These are phyloP conservation scores for Pseudocheirus occidentalis DNA, from an alignment of 2,797 vertebrate species.

Conservation along the genomic window DNA sequence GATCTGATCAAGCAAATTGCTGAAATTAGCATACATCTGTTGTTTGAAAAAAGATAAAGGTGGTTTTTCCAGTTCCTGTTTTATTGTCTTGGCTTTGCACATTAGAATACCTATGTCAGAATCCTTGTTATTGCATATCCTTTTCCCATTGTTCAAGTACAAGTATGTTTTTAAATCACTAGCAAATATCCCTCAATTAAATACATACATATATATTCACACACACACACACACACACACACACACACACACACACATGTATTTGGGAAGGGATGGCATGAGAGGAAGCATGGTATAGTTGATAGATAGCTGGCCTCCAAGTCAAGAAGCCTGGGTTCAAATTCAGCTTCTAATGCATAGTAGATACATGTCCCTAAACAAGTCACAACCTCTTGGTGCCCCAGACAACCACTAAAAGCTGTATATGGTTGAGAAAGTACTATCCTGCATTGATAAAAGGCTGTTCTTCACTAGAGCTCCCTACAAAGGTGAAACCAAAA, in stretches of 20 bases:
- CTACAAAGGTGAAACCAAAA: not conserved
- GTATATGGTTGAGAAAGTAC: not conserved
- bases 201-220: not conserved
- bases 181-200: not conserved
- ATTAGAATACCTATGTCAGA: conserved; percentile 36
- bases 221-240: not conserved
- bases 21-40: conserved; percentile 70
- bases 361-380: not conserved
- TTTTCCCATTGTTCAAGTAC: not conserved
- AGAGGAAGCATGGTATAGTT: not conserved
- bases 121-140: not conserved
- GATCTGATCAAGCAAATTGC: conserved; percentile 68
- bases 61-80: conserved; percentile 31
- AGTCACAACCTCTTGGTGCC: not conserved
- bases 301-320: not conserved
- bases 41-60: conserved; percentile 63
- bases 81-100: conserved; percentile 58
- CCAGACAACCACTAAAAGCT: not conserved
- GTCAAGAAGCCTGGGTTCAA: not conserved
- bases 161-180: not conserved
- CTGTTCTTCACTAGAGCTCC: not conserved
- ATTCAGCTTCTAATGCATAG: not conserved
- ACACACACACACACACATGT: not conserved
- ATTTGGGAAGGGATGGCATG: not conserved
- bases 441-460: not conserved